These are phyloP conservation scores for Propsilocerus akamusi DNA, from an alignment of 1,140 invertebrate genomes.

Conservation along the genomic window DNA sequence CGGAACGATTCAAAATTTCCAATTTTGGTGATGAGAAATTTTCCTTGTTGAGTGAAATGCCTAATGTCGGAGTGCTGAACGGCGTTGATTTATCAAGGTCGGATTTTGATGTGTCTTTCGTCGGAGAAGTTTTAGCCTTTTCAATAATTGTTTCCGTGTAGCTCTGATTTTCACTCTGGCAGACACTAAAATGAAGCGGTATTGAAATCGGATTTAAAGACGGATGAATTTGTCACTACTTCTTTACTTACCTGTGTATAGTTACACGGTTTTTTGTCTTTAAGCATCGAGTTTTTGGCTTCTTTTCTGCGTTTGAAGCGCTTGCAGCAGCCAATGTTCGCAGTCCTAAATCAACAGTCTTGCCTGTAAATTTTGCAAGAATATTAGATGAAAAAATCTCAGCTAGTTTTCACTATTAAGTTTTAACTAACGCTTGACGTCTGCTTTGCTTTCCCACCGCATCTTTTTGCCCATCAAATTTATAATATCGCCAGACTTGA, in stretches of 20 bases:
- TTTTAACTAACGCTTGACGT: background rate
- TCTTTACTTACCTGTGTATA: background rate
- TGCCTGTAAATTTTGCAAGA: background rate
- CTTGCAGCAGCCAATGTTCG: no score
- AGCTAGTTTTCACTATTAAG: background rate
- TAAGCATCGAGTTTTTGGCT: background rate
- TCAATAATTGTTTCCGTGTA: background rate
- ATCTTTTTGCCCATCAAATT: background rate
- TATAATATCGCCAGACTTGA: background rate
- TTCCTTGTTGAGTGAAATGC: background rate
- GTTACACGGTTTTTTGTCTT: background rate
- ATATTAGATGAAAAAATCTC: background rate
- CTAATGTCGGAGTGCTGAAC: background rate
- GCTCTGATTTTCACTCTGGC: background rate
- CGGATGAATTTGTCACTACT: background rate
- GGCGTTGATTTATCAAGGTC: background rate
- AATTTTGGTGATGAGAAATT: background rate
- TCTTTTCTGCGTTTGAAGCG: background rate
- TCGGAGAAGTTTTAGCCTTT: background rate
- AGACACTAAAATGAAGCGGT: background rate
- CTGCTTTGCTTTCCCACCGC: background rate
- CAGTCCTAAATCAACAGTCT: background rate
- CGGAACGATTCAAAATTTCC: background rate
- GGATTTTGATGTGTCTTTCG: background rate
- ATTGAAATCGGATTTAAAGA: background rate